Evolutionary conservation across 2,797 vertebrate genomes (phyloP), one percentile per base, ranked within the genome.

Genomic region (Gila robusta): DNA sequence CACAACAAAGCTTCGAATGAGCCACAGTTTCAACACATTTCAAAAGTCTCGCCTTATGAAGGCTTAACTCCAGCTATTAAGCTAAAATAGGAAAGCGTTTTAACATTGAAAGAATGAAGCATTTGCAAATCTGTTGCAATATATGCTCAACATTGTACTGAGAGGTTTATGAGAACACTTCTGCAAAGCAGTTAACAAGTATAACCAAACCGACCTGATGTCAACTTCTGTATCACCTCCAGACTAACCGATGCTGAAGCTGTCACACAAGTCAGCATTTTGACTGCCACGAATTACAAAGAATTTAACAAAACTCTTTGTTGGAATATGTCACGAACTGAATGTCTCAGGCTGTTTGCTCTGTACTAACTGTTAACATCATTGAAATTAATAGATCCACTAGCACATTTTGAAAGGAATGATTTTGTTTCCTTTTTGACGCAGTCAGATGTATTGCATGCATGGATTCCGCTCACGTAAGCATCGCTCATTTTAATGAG

Each of bases 121-220:
- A 35, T 76, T 76, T 54, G 49, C 73, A 23, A 76, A 35, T 54
- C 49, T 54, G 2, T 56, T 19, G 37, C 35, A 14, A 28, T 41
- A 54, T 56, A 39, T n/a, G 39, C 35, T 59, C 10, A 28, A 35
- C 70, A 62, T 37, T 59, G 14, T 14, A 78, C 74, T 56, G 47
- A 26, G 76, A 26, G 23, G n/a, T 59, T 62, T 37, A 77, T 26
- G 35, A 62, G 7, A 39, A 62, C 35, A 41, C 71, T 83, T 76
- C 82, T 74, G 82, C 82, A 66, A 76, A 76, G 28, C 56, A 37
- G 56, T 66, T 83, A n/a, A 83, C 28, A 83, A 74, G 54, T 44
- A 32, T 4, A 66, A 66, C 39, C 81, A 69, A 87, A 87, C 69
- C 44, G 23, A 83, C 7, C 56, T 26, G 71, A 64, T 83, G 70